Evolutionary conservation across 2,113 vertebrate genomes (phyloP).

Genomic region (Ovibos moschatus): DNA sequence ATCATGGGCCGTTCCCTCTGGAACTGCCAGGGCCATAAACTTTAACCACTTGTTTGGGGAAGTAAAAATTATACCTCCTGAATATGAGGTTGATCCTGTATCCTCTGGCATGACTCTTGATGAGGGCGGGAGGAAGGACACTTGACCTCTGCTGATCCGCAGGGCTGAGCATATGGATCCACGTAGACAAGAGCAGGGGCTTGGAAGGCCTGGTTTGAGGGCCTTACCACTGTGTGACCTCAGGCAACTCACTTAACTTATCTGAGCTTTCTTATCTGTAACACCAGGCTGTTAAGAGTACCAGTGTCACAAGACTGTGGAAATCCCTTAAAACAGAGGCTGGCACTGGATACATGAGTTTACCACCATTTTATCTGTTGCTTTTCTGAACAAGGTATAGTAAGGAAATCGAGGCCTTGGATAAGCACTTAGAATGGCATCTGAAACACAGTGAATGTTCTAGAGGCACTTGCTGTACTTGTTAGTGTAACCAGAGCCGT

Average conservation of each 20-base stretch:
- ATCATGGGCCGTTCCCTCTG: not conserved
- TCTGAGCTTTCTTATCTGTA: not conserved
- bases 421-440: not conserved
- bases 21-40: conserved; percentile 52
- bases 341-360: not conserved
- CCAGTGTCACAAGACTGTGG: not conserved
- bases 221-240: not conserved
- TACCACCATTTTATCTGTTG: not conserved
- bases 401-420: not conserved
- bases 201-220: not conserved
- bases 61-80: conserved; percentile 35
- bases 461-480: not conserved
- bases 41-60: conserved; percentile 64
- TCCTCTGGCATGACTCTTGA: not conserved
- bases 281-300: not conserved
- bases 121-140: not conserved
- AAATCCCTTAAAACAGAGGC: not conserved
- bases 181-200: accelerated
- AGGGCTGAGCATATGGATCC: not conserved
- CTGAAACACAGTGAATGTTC: not conserved
- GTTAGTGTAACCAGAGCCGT: not conserved
- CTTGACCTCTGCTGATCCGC: not conserved
- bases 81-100: not conserved
- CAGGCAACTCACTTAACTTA: not conserved
- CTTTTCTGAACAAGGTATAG: not conserved